Conservation (phyloP, 1,140 invertebrate genomes). For the Lepidurus couesii region DNA sequence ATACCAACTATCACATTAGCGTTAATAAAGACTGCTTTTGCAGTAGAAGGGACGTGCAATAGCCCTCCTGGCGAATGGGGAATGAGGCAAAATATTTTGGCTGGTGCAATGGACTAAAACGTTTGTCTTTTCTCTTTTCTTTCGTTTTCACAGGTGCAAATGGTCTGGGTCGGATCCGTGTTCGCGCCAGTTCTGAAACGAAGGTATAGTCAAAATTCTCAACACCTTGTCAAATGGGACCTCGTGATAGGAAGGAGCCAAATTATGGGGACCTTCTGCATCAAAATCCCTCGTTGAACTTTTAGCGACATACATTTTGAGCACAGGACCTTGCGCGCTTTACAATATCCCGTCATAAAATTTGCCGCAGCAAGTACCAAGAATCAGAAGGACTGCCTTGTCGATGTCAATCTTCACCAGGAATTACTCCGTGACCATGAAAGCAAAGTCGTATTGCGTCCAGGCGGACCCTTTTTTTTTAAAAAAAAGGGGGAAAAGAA, state of each 20-base stretch:
- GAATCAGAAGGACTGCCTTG: background rate
- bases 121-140: background rate
- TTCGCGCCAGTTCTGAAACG: conserved; percentile 13
- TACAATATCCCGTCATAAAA: background rate
- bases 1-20: background rate
- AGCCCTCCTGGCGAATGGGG: background rate
- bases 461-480: background rate
- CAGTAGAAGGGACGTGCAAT: background rate
- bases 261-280: background rate
- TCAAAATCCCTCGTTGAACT: background rate
- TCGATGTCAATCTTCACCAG: background rate
- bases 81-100: background rate
- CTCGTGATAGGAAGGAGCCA: background rate
- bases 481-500: background rate
- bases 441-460: background rate
- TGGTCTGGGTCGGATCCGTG: background rate
- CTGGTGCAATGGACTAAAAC: background rate
- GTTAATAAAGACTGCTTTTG: background rate
- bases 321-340: background rate
- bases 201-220: background rate
- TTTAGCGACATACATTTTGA: background rate
- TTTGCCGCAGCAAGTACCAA: background rate
- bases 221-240: background rate
- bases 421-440: background rate
- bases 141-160: conserved; percentile 12